Base-by-base conservation (phyloP, 2,113 vertebrate genomes). In the Pomatostomus ruficeps region DNA sequence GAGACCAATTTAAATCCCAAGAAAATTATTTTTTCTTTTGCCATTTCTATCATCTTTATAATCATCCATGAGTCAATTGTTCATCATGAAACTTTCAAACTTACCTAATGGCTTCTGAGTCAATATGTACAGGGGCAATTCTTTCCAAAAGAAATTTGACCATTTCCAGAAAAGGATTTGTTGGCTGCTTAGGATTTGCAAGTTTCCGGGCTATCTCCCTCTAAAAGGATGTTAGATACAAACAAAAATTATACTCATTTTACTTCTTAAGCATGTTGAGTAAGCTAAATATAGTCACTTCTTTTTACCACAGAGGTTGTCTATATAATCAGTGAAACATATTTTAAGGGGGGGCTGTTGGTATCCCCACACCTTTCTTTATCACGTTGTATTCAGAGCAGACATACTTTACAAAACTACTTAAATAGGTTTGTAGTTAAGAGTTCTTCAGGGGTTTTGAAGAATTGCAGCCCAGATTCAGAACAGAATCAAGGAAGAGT, bases 111-210 rank as follows among this genome's bases (percentile, higher is more conserved):
- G 99, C 99, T 97, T 99, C 99, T 49, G 99, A 99, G 97, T 99
- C 99, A 77, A 99, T 99, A 97, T 99, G 99, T 87, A 99, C 99
- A 45, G 99, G 99, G 77, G 99, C 99, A 94, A 99, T 99, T 97
- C 99, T 99, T 98, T 99, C 99, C 97, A 99, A 96, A 83, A 99
- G 98, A 97, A 99, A 99, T 96, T 99, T 99, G 12, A 99, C 99
- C 99, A 99, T 99, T 98, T 99, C 99, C 97, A 99, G 97, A 96
- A 99, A 99, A 42, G 99, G 99, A 97, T 99, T 99, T 94, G 99
- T 99, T 92, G 99, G 99, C 87, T 99, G 99, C 95, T 99, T 99
- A 51, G 99, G 99, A 97, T 99, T 99, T 26, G 99, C 99, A 97
- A 99, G 98, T 97, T 99, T 99, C 77, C 99, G 98, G 61, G 99